These are phyloP conservation scores for Pandemis cinnamomeana DNA, from an alignment of 2,888 invertebrate genomes.

Conservation along the genomic window DNA sequence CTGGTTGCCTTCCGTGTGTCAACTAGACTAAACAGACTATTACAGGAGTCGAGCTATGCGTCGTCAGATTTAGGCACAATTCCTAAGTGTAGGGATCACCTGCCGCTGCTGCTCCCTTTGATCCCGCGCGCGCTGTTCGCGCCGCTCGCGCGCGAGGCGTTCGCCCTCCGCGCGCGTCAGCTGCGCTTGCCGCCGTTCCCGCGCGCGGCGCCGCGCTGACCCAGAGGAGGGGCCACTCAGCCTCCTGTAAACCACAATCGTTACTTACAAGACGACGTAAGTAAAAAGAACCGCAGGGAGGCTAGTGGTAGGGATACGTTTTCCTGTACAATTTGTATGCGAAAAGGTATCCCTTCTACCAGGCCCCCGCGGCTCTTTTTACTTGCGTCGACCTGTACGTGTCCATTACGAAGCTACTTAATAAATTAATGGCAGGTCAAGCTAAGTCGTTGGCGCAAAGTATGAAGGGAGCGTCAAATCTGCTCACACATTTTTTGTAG, in stretches of 20 bases:
- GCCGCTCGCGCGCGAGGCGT: slow-evolving; percentile 64
- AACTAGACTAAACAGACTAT: no score
- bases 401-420: no score
- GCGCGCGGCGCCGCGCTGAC: slow-evolving; percentile 68
- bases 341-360: no score
- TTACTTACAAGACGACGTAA: no score
- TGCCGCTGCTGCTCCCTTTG: slow-evolving; percentile 66
- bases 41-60: no score
- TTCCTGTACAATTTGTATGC: no score
- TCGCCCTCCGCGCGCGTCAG: slow-evolving; percentile 72
- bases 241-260: slow-evolving; percentile 57
- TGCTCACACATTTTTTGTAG: background rate
- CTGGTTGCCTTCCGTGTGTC: no score
- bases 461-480: background rate
- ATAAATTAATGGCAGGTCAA: no score
- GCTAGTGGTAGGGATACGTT: no score
- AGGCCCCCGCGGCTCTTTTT: no score
- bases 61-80: background rate
- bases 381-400: no score
- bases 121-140: slow-evolving; percentile 59
- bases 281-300: no score
- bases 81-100: slow-evolving; percentile 49
- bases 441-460: background rate
- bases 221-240: slow-evolving; percentile 72
- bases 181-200: slow-evolving; percentile 67